Evolutionary conservation across 2,113 vertebrate species (phyloP).

Genomic region (Petrocephalus zakoni): DNA sequence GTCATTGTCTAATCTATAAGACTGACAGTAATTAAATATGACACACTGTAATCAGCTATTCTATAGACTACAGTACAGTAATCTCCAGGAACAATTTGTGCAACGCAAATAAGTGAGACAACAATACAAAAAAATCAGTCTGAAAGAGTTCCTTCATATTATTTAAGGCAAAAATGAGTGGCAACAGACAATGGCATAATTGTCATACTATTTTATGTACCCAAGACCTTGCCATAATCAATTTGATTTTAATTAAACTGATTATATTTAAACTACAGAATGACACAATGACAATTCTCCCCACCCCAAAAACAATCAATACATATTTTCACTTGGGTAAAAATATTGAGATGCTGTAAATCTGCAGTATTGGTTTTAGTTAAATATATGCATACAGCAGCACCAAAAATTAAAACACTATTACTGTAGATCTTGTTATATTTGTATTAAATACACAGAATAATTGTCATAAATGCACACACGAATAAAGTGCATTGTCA

Average conservation of each 20-base stretch:
- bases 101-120: not conserved
- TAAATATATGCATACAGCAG: conserved; percentile 5
- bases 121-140: not conserved
- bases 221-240: conserved; percentile 4
- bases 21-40: not conserved
- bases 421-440: not conserved
- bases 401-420: conserved; percentile 9
- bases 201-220: not conserved
- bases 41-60: not conserved
- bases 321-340: not conserved
- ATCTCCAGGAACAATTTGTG: not conserved
- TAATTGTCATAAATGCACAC: conserved; percentile 65
- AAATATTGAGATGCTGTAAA: not conserved
- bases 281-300: not conserved
- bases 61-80: not conserved
- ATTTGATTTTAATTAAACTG: not conserved
- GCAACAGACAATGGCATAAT: conserved; percentile 1
- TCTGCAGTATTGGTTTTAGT: not conserved
- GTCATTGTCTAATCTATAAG: not conserved
- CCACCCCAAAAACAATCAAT: not conserved
- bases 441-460: conserved; percentile 61
- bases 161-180: conserved; percentile 17
- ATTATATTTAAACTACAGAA: not conserved
- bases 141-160: not conserved
- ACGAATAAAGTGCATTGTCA: conserved; percentile 60